Conservation (phyloP, 1,140 invertebrate genomes). For the Heliconius hermathena region DNA sequence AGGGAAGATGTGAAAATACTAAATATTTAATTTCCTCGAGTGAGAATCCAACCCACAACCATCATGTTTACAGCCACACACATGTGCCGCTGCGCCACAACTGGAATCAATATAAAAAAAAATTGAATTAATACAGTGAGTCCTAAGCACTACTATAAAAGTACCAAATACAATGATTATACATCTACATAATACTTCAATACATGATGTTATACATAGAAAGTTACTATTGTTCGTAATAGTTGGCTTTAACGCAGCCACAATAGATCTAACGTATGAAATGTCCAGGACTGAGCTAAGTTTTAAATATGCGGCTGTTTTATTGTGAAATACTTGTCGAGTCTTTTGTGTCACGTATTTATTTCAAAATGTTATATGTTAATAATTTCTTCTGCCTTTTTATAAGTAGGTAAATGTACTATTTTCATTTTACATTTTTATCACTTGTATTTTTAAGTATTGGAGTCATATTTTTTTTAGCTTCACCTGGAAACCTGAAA, state of each 20-base stretch:
- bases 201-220: not conserved
- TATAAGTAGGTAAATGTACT: not conserved
- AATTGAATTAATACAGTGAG: too few relatives aligned
- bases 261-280: not conserved
- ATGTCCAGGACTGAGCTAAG: not conserved
- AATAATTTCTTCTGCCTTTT: not conserved
- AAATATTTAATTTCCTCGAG: too few relatives aligned
- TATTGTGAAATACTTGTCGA: slow-evolving; percentile 9
- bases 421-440: too few relatives aligned
- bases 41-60: too few relatives aligned
- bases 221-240: not conserved
- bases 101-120: too few relatives aligned
- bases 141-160: not conserved
- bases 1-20: too few relatives aligned
- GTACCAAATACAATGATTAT: not conserved
- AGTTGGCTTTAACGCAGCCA: not conserved
- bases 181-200: not conserved
- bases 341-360: not conserved
- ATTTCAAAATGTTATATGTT: not conserved
- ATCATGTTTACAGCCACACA: too few relatives aligned
- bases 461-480: too few relatives aligned
- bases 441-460: too few relatives aligned
- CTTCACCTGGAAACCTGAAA: too few relatives aligned
- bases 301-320: not conserved
- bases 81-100: too few relatives aligned